These are phyloP conservation scores for Arizona elegans DNA, from an alignment of 2,113 vertebrate species.

Conservation along the genomic window DNA sequence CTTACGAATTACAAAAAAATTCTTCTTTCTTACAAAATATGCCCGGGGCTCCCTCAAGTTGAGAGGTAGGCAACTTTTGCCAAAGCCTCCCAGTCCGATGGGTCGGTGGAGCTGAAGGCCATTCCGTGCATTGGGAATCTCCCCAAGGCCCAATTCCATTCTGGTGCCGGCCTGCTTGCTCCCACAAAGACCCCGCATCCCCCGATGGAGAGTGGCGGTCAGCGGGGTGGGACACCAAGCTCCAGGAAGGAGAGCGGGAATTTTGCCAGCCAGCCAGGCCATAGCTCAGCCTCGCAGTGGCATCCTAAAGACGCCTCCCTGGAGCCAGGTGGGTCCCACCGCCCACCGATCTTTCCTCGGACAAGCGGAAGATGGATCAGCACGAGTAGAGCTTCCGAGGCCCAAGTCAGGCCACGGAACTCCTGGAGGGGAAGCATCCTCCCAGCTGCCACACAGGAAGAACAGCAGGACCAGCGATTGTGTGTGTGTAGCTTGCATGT, in stretches of 20 bases:
- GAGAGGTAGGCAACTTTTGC: too few species aligned
- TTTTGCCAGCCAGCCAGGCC: neutral
- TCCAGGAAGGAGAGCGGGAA: neutral
- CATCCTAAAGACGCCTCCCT: neutral
- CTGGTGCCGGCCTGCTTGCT: neutral
- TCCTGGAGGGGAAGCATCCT: neutral
- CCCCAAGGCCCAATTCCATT: neutral
- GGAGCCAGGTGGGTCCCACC: too few species aligned
- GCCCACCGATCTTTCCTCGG: too few species aligned
- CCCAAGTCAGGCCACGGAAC: too few species aligned
- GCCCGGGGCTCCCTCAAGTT: too few species aligned
- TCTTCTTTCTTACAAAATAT: too few species aligned
- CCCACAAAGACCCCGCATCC: neutral
- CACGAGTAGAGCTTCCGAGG: neutral
- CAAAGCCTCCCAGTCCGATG: too few species aligned
- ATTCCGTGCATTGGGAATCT: neutral
- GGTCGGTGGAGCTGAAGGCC: neutral
- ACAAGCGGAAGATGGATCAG: neutral
- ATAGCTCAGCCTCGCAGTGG: neutral
- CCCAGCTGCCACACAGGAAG: neutral
- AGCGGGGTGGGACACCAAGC: too few species aligned
- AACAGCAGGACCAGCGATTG: neutral
- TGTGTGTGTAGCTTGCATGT: too few species aligned
- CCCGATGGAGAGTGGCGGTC: fast-evolving
- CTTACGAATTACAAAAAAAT: neutral